These are phyloP conservation scores for Cantharis rufa DNA, from an alignment of 2,888 invertebrate genomes.

Conservation along the genomic window DNA sequence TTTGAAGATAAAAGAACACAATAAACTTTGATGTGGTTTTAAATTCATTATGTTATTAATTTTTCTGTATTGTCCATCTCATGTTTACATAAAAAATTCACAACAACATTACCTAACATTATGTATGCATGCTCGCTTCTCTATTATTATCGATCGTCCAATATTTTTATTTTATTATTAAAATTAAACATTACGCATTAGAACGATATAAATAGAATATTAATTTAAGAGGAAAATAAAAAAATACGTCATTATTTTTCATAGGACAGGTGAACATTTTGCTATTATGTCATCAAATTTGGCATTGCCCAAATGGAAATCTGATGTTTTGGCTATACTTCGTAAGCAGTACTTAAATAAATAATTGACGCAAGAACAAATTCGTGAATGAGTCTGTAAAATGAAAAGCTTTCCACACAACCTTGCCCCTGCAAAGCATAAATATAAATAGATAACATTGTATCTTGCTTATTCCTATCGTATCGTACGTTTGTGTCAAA, in stretches of 20 bases:
- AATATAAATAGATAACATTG: not conserved
- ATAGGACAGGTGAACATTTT: not conserved
- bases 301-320: not conserved
- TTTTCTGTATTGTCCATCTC: too few relatives aligned
- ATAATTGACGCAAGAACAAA: not conserved
- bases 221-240: not conserved
- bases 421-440: not conserved
- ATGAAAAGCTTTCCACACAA: not conserved
- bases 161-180: not conserved
- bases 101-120: too few relatives aligned
- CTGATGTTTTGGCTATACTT: not conserved
- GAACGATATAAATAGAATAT: not conserved
- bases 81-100: too few relatives aligned
- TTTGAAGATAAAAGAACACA: too few relatives aligned
- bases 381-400: not conserved
- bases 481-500: not conserved
- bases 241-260: not conserved
- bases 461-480: not conserved
- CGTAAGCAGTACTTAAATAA: not conserved
- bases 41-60: too few relatives aligned
- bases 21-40: too few relatives aligned
- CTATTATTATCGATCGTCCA: not conserved
- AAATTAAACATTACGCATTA: not conserved
- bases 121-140: not conserved
- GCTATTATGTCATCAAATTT: not conserved